Percentiles rank a stretch among this genome's conserved stretches.
Conservation (phyloP, 2,888 invertebrate genomes). For the Pachymerium ferrugineum region DNA sequence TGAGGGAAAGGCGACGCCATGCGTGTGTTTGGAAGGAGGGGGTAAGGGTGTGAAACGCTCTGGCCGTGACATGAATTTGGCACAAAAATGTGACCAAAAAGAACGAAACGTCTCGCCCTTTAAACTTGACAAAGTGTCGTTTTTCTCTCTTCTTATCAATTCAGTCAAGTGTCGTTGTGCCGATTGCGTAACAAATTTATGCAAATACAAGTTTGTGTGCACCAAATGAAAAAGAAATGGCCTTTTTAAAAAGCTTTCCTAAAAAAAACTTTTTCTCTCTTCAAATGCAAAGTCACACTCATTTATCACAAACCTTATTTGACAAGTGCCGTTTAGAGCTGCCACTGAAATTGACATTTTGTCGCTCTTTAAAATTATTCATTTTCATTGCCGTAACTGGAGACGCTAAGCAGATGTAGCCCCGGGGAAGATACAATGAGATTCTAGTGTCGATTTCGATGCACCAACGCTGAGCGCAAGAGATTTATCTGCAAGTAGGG, state of each 20-base stretch:
- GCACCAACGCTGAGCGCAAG: not conserved
- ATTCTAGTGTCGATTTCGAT: slow-evolving; percentile 14
- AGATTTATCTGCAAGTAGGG: slow-evolving; percentile 1
- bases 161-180: not conserved
- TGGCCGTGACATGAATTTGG: slow-evolving; percentile 21
- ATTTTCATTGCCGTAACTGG: not conserved
- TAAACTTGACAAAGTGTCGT: slow-evolving; percentile 18
- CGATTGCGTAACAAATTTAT: slow-evolving; percentile 15
- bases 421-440: slow-evolving; percentile 12
- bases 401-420: slow-evolving; percentile 18
- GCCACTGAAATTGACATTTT: not conserved
- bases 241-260: not conserved
- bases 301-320: not conserved
- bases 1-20: not conserved
- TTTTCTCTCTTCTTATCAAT: not conserved
- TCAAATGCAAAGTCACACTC: not conserved
- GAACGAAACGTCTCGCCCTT: slow-evolving; percentile 11
- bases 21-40: not conserved
- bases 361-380: slow-evolving; percentile 10
- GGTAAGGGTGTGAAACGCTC: not conserved
- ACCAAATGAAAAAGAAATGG: not conserved
- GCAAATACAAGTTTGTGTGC: not conserved
- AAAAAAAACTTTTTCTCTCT: not conserved
- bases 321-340: not conserved
- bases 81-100: slow-evolving; percentile 1